phyloP scores from a whole-genome alignment of 1,140 invertebrate genomes.

The Sminthurides bifidus region DNA sequence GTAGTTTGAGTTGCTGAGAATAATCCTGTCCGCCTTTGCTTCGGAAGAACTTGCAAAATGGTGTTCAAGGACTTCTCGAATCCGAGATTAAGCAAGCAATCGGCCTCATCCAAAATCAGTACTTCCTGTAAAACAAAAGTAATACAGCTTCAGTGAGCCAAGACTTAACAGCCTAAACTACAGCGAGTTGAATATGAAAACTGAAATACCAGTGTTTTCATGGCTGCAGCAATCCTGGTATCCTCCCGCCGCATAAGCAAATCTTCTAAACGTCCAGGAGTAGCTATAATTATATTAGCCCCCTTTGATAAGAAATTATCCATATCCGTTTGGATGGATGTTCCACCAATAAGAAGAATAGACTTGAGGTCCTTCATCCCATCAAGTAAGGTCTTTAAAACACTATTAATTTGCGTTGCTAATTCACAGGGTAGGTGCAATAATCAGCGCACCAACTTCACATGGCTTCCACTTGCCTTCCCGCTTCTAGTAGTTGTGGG shows the following conservation, averaged over 20 bases:
- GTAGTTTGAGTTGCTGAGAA: conserved; percentile 99
- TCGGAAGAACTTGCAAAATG: conserved; percentile 81
- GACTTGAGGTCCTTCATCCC: conserved; percentile 17
- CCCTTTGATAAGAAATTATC: conserved; percentile 54
- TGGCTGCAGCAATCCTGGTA: conserved; percentile 42
- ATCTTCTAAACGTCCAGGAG: conserved; percentile 84
- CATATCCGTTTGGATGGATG: conserved; percentile 58
- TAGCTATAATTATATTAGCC: conserved; percentile 77
- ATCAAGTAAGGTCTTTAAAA: conserved; percentile 51
- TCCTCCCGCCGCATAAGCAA: conserved; percentile 52
- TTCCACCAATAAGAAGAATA: conserved; percentile 54
- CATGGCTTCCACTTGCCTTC: conserved; percentile 54
- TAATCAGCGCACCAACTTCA: conserved; percentile 74
- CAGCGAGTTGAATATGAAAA: neutral
- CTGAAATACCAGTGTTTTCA: conserved; percentile 57
- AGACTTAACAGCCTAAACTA: neutral
- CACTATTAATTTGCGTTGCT: conserved; percentile 74
- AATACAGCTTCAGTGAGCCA: neutral
- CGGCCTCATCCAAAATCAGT: conserved; percentile 92
- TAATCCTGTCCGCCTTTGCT: conserved; percentile 84
- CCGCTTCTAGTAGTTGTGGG: conserved; percentile 31
- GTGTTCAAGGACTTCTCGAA: conserved; percentile 79
- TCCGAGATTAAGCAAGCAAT: conserved; percentile 81
- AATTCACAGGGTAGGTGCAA: conserved; percentile 90
- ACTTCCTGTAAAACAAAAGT: conserved; percentile 55